Evolutionary conservation across 92 coral and sea anemone species (phyloP), one percentile per base, ranked within the genome.

Genomic region (Isaurus tuberculatus): DNA sequence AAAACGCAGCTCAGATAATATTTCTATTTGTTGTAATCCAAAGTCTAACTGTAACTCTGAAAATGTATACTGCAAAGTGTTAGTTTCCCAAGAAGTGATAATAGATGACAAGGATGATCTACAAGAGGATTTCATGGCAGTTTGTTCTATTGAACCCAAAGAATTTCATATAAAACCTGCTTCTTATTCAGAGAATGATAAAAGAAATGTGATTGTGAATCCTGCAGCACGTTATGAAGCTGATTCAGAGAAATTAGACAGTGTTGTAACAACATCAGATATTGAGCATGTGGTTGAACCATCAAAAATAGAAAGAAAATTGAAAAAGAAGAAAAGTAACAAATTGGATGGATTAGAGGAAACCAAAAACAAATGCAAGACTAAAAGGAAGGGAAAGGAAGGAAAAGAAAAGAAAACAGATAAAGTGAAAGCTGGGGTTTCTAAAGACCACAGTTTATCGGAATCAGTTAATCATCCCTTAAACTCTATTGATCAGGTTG

Each of bases 341-440:
- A 64, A 23, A 5, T 10, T 25, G 16, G 58, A 4, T 34, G 70
- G 14, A n/a, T 42, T 33, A 2, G 34, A 71, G 32, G 66, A 29
- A 29, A 29, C 14, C 5, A 72, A 65, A 69, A 78, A 32, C 51
- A 87, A 65, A 70, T 81, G 80, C 32, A 92, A 88, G 82, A 34
- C 22, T 66, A 88, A 88, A 85, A 92, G 88, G 37, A 86, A 86
- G 64, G 83, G 80, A 53, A 31, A 48, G 31, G 87, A 70, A 8
- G 85, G 78, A 27, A 83, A 82, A 70, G 83, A 89, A 53, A 84
- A 84, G 49, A 90, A 88, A 48, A 73, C 1, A 2, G 23, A 19
- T 2, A 92, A 79, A 49, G n/a, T 36, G 14, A 84, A 83, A 70
- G n/a, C n/a, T n/a, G 79, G 65, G 22, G 57, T 2, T 17, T 77